These are phyloP conservation scores for Agraylea sexmaculata DNA, from an alignment of 1,140 invertebrate species.

Conservation along the genomic window DNA sequence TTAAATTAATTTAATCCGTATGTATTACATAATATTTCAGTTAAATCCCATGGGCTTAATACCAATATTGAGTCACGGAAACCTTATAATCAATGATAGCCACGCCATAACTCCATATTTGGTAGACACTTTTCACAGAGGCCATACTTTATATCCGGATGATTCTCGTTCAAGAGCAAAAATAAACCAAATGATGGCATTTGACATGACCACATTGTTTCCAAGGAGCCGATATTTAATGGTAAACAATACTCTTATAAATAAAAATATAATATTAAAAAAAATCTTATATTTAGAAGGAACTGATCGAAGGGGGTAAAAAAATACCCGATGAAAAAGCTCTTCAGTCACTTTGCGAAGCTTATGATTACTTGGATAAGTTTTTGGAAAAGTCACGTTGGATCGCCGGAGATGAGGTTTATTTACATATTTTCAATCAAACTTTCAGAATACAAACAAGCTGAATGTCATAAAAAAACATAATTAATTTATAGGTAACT, in stretches of 20 bases:
- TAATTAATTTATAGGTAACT: slow-evolving; percentile 12
- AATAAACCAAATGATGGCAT: slow-evolving; percentile 16
- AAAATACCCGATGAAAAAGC: not conserved
- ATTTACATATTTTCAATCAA: not conserved
- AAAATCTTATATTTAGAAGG: slow-evolving; percentile 1
- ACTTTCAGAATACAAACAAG: not conserved
- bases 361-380: slow-evolving; percentile 10
- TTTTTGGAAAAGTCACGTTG: slow-evolving; percentile 12
- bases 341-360: not conserved
- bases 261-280: slow-evolving; percentile 1
- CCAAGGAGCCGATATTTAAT: slow-evolving; percentile 10
- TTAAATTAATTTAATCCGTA: no score
- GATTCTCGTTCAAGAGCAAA: slow-evolving; percentile 8
- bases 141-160: slow-evolving; percentile 10
- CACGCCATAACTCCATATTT: slow-evolving; percentile 17
- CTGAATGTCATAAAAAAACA: not conserved
- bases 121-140: slow-evolving; percentile 6
- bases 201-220: slow-evolving; percentile 13
- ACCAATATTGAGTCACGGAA: slow-evolving; percentile 10
- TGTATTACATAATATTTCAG: slow-evolving; percentile 13
- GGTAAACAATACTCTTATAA: slow-evolving; percentile 8
- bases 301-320: not conserved
- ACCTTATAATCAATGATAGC: slow-evolving; percentile 13
- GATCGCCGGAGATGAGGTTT: slow-evolving; percentile 14
- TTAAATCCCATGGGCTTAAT: slow-evolving; percentile 15